phyloP scores from a whole-genome alignment of 2,797 vertebrate genomes.

The Eupleurogrammus muticus region DNA sequence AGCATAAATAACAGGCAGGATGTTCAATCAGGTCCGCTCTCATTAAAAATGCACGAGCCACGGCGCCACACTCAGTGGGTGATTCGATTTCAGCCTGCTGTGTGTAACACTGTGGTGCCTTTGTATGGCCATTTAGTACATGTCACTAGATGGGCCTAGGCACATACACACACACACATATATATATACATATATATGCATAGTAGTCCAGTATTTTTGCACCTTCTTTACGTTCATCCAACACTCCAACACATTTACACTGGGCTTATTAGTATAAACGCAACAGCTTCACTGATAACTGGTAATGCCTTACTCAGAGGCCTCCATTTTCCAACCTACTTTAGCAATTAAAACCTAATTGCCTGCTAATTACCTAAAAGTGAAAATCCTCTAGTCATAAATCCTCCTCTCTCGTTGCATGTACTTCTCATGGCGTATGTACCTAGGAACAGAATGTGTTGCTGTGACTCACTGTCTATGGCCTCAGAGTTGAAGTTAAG shows the following conservation, averaged over 20 bases:
- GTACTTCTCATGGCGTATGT: not conserved
- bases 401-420: not conserved
- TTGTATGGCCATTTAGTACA: constrained; percentile 19
- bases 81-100: constrained; percentile 68
- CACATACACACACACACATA: not conserved
- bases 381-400: not conserved
- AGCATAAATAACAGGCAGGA: constrained; percentile 75
- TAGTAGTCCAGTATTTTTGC: not conserved
- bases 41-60: constrained; percentile 77
- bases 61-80: constrained; percentile 61
- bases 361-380: too few species aligned
- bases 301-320: constrained; percentile 17
- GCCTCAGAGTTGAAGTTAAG: constrained; percentile 92
- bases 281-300: constrained; percentile 15
- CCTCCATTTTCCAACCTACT: constrained; percentile 14
- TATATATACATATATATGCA: not conserved
- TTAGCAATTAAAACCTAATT: not conserved
- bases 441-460: constrained; percentile 4
- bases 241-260: not conserved
- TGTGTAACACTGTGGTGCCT: constrained; percentile 42
- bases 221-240: constrained; percentile 1
- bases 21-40: constrained; percentile 74
- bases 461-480: constrained; percentile 84
- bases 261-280: constrained; percentile 11
- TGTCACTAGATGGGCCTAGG: not conserved